phyloP scores from a whole-genome alignment of 1,140 invertebrate genomes.

The Bombus ignitus region DNA sequence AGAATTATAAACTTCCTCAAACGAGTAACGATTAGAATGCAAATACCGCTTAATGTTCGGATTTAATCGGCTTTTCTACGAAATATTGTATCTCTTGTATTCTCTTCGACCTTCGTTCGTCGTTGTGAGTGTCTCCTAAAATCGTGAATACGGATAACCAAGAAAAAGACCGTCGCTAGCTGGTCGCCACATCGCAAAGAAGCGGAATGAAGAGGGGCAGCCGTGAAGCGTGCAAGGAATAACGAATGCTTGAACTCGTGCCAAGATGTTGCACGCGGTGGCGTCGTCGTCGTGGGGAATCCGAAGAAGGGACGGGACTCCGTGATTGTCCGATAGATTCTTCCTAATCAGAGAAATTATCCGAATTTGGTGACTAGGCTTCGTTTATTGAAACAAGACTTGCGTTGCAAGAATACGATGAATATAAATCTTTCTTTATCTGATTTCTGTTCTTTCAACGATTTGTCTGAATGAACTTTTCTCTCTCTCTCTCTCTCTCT shows the following conservation, averaged over 20 bases:
- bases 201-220: conserved; percentile 25
- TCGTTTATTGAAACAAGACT: no score
- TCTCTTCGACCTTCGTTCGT: background rate
- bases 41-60: conserved; percentile 26
- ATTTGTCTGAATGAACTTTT: no score
- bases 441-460: no score
- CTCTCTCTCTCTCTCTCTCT: background rate
- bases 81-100: background rate
- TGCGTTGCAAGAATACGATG: no score
- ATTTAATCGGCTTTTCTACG: conserved; percentile 50
- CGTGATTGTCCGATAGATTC: conserved; percentile 28
- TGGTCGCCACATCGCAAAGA: conserved; percentile 26
- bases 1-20: background rate
- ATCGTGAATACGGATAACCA: conserved; percentile 40
- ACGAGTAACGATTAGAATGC: conserved; percentile 5
- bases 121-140: conserved; percentile 32
- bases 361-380: background rate
- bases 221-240: conserved; percentile 46
- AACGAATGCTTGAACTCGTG: conserved; percentile 75
- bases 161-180: background rate
- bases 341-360: conserved; percentile 9
- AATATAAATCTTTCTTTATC: no score
- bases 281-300: conserved; percentile 8
- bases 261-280: conserved; percentile 62
- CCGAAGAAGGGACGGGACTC: conserved; percentile 5